These are phyloP conservation scores for Percopsis omiscomaycus DNA, from an alignment of 2,797 vertebrate genomes.

Conservation along the genomic window DNA sequence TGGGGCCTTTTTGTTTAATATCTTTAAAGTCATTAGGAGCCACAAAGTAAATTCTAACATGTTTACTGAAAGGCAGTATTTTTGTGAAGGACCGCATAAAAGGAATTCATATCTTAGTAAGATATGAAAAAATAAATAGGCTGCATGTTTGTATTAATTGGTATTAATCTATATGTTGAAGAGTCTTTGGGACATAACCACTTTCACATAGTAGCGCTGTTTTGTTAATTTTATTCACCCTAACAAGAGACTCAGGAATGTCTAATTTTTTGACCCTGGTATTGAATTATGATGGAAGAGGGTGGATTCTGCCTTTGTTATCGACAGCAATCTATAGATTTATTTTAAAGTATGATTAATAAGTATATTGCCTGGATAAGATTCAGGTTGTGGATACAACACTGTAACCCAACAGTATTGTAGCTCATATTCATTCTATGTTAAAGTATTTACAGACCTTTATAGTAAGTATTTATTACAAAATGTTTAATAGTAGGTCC, in stretches of 20 bases:
- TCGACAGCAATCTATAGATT: constrained; percentile 23
- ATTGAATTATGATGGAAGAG: constrained; percentile 12
- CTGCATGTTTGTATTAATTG: neutral
- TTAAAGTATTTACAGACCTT: constrained; percentile 33
- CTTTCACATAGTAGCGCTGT: constrained; percentile 30
- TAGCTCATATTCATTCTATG: constrained; percentile 35
- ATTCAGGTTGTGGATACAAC: constrained; percentile 23
- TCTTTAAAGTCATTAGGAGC: constrained; percentile 23
- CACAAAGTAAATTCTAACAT: constrained; percentile 35
- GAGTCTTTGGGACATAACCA: constrained; percentile 35
- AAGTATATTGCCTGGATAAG: constrained; percentile 27
- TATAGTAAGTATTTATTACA: constrained; percentile 44
- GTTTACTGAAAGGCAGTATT: constrained; percentile 49
- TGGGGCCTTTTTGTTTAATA: constrained; percentile 43
- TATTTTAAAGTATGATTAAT: constrained; percentile 36
- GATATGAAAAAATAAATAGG: neutral
- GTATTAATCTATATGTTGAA: constrained; percentile 15
- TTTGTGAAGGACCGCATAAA: constrained; percentile 34
- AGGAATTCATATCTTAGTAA: constrained; percentile 5
- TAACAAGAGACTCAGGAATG: constrained; percentile 54
- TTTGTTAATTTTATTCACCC: constrained; percentile 29
- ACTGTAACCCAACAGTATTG: constrained; percentile 47
- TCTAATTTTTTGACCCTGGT: constrained; percentile 28
- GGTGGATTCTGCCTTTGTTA: constrained; percentile 28
- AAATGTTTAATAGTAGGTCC: constrained; percentile 19